Evolutionary conservation across 2,797 vertebrate genomes (phyloP), one percentile per base, ranked within the genome.

Genomic region (Picus viridis): DNA sequence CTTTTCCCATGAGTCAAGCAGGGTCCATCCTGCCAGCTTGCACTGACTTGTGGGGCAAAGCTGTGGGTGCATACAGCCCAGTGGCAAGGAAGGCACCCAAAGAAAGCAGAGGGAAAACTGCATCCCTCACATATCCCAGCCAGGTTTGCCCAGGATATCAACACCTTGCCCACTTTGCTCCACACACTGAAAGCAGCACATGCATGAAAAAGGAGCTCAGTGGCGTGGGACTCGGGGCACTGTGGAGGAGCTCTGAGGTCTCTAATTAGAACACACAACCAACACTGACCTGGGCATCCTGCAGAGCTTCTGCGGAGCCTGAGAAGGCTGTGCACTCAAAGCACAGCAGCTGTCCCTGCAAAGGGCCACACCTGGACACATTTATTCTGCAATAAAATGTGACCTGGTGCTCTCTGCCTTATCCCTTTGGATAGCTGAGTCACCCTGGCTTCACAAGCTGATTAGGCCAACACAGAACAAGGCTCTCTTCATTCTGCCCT

Each of bases 1-100:
- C 79, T 82, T 96, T 91, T 58, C 79, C 82, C 6, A 1, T 96
- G 94, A 94, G 88, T 95, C 95, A 96, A 71, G 70, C 12, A 73
- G 82, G 56, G 82, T 90, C 94, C 79, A 87, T 90, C 88, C 85
- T 68, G 81, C 85, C 88, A 88, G 68, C 95, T 86, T 92, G 95
- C 88, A 53, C 24, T 1, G 16, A 91, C 94, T 78, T 43, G 93
- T 67, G 83, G 89, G 89, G 86, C 77, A 69, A 62, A 89, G 81
- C 86, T 3, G 53, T 63, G 69, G 88, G 72, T 80, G 90, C 29
- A 43, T 75, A 51, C 63, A 81, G 86, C 88, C 45, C 85, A 32
- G 34, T n/a, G 47, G 12, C 47, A 29, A 2, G 53, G 61, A 80
- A 93, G 79, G 71, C 77, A 91, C 73, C 27, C 56, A 16, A 82